These are phyloP conservation scores for Columba guinea DNA, from an alignment of 2,797 vertebrate species.

Conservation along the genomic window DNA sequence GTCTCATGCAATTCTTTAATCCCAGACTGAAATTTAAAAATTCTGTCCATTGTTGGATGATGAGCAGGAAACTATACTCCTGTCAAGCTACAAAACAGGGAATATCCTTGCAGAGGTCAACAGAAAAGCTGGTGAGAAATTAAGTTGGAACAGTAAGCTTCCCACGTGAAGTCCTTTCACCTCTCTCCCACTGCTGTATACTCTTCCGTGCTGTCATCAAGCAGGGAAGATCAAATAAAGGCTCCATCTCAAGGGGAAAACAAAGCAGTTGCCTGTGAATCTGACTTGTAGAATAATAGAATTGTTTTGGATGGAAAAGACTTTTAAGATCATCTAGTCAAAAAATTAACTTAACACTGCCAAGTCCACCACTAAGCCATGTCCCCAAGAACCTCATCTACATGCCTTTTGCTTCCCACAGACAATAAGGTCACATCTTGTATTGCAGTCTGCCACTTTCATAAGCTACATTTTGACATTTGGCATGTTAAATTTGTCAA, in stretches of 20 bases:
- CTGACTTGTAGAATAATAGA: background rate
- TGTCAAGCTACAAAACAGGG: accelerated
- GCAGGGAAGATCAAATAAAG: background rate
- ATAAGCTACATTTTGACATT: background rate
- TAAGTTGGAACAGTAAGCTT: background rate
- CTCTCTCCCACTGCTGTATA: background rate
- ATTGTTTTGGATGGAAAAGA: too few relatives aligned
- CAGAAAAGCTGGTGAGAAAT: accelerated
- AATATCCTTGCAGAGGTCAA: background rate
- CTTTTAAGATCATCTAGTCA: too few relatives aligned
- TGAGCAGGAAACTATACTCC: background rate
- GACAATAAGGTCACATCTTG: background rate
- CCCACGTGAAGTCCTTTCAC: background rate
- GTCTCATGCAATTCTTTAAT: background rate
- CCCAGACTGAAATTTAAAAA: background rate
- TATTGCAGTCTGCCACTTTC: background rate
- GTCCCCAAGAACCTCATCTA: too few relatives aligned
- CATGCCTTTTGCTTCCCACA: background rate
- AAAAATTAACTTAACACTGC: too few relatives aligned
- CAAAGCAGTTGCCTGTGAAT: background rate
- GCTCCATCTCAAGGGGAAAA: background rate
- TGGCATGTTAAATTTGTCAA: background rate
- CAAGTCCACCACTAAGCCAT: too few relatives aligned
- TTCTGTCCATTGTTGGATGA: background rate
- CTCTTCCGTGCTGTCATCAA: background rate